A percentile compares a stretch with the other conserved stretches of the same genome.
These are phyloP conservation scores for Leucophora obtusa DNA, from an alignment of 2,888 invertebrate species.

Conservation along the genomic window DNA sequence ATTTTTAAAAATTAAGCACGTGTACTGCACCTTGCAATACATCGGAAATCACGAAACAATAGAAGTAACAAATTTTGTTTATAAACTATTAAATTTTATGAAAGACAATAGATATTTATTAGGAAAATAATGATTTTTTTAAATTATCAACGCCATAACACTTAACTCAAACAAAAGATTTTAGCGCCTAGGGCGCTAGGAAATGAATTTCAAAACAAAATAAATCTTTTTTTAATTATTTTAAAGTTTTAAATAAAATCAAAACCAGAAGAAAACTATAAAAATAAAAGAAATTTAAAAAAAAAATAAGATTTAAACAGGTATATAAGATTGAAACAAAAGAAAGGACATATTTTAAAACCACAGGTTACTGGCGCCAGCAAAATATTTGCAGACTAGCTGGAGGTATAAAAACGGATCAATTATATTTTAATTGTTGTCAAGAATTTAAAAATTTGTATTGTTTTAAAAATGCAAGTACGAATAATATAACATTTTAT, in stretches of 20 bases:
- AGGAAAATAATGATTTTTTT: neutral
- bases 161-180: slow-evolving; percentile 3
- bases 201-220: neutral
- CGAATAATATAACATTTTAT: neutral
- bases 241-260: slow-evolving; percentile 7
- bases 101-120: slow-evolving; percentile 8
- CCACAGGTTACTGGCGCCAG: slow-evolving; percentile 73
- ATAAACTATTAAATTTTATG: too few relatives aligned
- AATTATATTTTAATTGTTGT: slow-evolving; percentile 1
- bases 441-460: neutral
- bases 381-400: slow-evolving; percentile 63
- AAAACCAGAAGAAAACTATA: neutral
- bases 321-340: neutral
- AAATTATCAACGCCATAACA: slow-evolving; percentile 21
- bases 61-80: neutral
- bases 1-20: neutral
- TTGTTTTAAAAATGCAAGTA: neutral
- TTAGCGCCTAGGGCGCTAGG: slow-evolving; percentile 1
- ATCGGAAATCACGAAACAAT: neutral
- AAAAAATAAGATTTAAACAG: slow-evolving; percentile 16
- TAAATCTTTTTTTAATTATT: neutral
- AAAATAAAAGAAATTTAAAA: neutral
- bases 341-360: slow-evolving; percentile 12
- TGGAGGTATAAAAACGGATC: too few relatives aligned
- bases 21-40: slow-evolving; percentile 10